Percentiles rank a stretch among this genome's conserved stretches.
Conservation (phyloP, 1,140 invertebrate genomes). For the Lepidostoma basale region DNA sequence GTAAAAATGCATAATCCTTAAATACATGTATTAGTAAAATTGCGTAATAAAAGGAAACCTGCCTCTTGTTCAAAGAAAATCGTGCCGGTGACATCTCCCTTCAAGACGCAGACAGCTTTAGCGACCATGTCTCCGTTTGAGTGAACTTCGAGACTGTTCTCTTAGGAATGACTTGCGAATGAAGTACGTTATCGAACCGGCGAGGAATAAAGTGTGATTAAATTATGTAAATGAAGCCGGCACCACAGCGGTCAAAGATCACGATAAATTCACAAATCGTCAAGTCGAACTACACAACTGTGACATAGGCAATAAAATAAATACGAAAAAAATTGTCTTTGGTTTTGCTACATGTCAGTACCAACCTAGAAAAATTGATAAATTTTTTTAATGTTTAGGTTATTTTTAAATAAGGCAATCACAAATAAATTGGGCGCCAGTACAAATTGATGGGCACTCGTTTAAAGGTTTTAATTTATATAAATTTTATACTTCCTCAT, state of each 20-base stretch:
- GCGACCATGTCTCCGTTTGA: slow-evolving; percentile 53
- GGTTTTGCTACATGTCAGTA: too few relatives aligned
- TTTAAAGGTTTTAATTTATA: too few relatives aligned
- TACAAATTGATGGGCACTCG: too few relatives aligned
- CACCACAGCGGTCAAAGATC: slow-evolving; percentile 13
- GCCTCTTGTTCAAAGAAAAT: slow-evolving; percentile 80
- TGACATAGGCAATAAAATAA: too few relatives aligned
- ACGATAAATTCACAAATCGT: background rate
- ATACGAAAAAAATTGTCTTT: too few relatives aligned
- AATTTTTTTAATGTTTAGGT: too few relatives aligned
- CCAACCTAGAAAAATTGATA: too few relatives aligned
- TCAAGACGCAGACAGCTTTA: slow-evolving; percentile 86
- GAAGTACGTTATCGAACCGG: background rate
- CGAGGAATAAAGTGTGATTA: background rate
- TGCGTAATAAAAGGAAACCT: slow-evolving; percentile 48
- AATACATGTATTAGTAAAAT: too few relatives aligned
- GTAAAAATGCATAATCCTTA: background rate
- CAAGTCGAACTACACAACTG: background rate
- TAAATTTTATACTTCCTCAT: too few relatives aligned
- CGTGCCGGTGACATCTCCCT: slow-evolving; percentile 82
- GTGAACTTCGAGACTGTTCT: too few relatives aligned
- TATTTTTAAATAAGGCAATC: too few relatives aligned
- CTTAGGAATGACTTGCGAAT: slow-evolving; percentile 14
- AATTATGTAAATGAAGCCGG: background rate
- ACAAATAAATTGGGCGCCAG: too few relatives aligned